Evolutionary conservation across 2,888 invertebrate genomes (phyloP).

Genomic region (Euplexia lucipara): DNA sequence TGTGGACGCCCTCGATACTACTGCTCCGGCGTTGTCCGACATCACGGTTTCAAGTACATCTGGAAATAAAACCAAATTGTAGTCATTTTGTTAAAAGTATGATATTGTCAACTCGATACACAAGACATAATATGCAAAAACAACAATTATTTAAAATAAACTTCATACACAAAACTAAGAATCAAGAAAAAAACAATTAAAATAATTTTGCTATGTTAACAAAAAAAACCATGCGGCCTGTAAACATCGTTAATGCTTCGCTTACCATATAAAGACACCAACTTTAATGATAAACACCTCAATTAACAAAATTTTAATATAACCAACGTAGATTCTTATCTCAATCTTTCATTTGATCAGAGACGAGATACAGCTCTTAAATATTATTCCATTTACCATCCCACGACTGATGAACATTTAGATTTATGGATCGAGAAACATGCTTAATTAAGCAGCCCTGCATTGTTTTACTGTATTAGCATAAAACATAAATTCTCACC

Average conservation of each 20-base stretch:
- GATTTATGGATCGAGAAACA: slow-evolving; percentile 88
- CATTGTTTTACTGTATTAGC: slow-evolving; percentile 79
- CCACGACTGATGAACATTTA: slow-evolving; percentile 79
- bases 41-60: slow-evolving; percentile 82
- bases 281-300: slow-evolving; percentile 44
- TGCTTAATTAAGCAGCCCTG: slow-evolving; percentile 86
- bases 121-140: too few relatives aligned
- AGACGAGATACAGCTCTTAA: slow-evolving; percentile 60
- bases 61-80: slow-evolving; percentile 74
- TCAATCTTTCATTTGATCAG: slow-evolving; percentile 77
- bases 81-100: neutral
- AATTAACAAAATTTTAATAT: slow-evolving; percentile 56
- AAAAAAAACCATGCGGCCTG: slow-evolving; percentile 12
- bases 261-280: slow-evolving; percentile 22
- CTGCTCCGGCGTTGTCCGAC: slow-evolving; percentile 88
- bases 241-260: slow-evolving; percentile 23
- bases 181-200: slow-evolving; percentile 17
- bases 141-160: too few relatives aligned
- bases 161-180: neutral
- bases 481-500: slow-evolving; percentile 78
- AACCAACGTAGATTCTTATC: slow-evolving; percentile 71
- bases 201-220: slow-evolving; percentile 4
- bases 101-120: neutral
- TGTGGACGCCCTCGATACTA: slow-evolving; percentile 87
- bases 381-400: slow-evolving; percentile 60